Conservation (phyloP, 2,888 invertebrate genomes). For the Mimas tiliae region DNA sequence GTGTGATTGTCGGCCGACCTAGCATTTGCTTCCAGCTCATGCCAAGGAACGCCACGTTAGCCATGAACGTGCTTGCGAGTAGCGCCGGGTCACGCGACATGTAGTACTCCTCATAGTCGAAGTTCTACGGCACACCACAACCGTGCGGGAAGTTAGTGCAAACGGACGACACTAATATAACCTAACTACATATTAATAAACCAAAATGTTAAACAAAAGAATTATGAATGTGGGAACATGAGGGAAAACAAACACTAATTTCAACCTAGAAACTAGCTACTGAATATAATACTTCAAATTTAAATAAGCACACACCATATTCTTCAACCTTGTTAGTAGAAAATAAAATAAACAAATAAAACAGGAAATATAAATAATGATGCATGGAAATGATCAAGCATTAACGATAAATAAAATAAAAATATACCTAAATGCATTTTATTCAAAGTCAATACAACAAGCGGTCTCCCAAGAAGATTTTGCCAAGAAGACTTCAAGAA, state of each 20-base stretch:
- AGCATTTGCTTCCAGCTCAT: conserved; percentile 99
- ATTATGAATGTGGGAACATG: background rate
- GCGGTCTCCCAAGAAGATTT: conserved; percentile 97
- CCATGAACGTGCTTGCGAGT: conserved; percentile 96
- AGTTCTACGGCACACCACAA: conserved; percentile 87
- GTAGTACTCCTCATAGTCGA: conserved; percentile 97
- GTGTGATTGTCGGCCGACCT: conserved; percentile 97
- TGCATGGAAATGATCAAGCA: conserved; percentile 53
- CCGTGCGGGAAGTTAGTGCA: conserved; percentile 59
- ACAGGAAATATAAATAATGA: conserved; percentile 4
- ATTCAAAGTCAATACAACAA: conserved; percentile 95
- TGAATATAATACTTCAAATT: background rate
- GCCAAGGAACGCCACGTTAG: conserved; percentile 97
- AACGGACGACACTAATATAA: conserved; percentile 20
- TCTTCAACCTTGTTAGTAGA: background rate
- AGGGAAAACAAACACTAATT: background rate
- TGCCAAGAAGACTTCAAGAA: conserved; percentile 99
- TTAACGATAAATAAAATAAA: conserved; percentile 40
- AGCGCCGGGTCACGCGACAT: conserved; percentile 97
- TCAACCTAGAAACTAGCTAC: background rate
- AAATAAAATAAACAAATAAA: conserved; percentile 13
- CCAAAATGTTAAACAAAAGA: background rate
- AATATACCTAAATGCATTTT: conserved; percentile 94
- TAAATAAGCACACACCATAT: conserved; percentile 8
- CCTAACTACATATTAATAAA: conserved; percentile 6